A percentile compares a stretch with the other conserved stretches of the same genome.
Conservation (phyloP, 2,113 vertebrate genomes). For the Furnarius figulus region DNA sequence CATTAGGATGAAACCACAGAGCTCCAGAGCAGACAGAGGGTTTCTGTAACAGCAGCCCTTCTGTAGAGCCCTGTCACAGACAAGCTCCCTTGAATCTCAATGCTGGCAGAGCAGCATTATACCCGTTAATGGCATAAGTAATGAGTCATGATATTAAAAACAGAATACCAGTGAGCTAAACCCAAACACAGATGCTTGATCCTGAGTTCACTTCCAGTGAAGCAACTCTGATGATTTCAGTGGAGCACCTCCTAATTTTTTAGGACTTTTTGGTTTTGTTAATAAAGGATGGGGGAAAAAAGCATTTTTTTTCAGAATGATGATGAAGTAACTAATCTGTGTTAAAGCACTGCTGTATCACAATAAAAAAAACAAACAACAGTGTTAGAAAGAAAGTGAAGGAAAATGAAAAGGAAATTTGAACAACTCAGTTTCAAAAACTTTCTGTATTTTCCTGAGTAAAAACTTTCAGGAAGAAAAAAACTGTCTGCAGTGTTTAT, state of each 20-base stretch:
- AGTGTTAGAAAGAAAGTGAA: neutral
- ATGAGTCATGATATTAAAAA: neutral
- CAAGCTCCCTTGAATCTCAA: neutral
- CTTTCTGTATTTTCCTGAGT: neutral
- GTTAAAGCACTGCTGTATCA: neutral
- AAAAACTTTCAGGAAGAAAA: neutral
- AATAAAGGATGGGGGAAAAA: accelerated
- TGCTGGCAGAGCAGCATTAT: neutral
- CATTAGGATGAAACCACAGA: neutral
- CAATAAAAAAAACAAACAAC: neutral
- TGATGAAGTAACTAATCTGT: neutral
- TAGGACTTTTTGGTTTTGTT: neutral
- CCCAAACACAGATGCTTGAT: neutral
- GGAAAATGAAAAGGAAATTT: neutral
- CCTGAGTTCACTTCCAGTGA: neutral
- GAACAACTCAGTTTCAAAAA: neutral
- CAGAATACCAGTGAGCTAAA: neutral
- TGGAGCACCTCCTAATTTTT: neutral
- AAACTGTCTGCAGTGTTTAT: neutral
- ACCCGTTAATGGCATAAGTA: neutral
- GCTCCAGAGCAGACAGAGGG: neutral
- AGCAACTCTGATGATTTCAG: neutral
- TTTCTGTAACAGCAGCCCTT: neutral
- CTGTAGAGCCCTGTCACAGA: neutral
- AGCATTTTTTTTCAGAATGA: neutral